These are phyloP conservation scores for Leptinotarsa tumamoca DNA, from an alignment of 2,888 invertebrate genomes.

Conservation along the genomic window DNA sequence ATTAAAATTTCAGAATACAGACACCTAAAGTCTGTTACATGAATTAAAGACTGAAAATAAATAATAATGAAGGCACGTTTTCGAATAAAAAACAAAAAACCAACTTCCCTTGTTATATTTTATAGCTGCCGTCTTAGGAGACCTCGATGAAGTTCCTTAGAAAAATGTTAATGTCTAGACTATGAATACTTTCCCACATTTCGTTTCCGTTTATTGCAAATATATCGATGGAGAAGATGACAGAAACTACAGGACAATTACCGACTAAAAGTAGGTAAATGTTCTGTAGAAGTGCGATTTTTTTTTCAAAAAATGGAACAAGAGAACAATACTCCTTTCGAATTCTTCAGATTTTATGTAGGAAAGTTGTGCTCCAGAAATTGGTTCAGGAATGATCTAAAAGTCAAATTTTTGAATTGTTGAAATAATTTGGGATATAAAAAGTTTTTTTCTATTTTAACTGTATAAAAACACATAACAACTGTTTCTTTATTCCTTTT, in stretches of 20 bases:
- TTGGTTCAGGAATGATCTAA: too few species aligned
- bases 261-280: too few species aligned
- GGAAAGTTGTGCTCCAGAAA: too few species aligned
- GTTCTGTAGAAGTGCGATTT: too few species aligned
- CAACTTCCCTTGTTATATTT: slow-evolving; percentile 17
- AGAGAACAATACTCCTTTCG: too few species aligned
- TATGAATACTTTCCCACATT: not conserved
- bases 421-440: too few species aligned
- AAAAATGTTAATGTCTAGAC: slow-evolving; percentile 16
- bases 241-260: not conserved
- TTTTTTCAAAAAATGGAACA: too few species aligned
- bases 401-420: too few species aligned
- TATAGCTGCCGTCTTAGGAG: not conserved
- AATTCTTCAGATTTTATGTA: too few species aligned
- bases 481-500: too few species aligned
- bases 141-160: not conserved
- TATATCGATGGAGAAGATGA: not conserved
- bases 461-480: too few species aligned
- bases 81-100: not conserved
- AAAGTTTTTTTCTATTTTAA: too few species aligned
- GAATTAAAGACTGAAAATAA: slow-evolving; percentile 33
- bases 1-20: slow-evolving; percentile 30
- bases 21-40: slow-evolving; percentile 31
- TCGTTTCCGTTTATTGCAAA: not conserved
- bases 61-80: slow-evolving; percentile 39